Base-by-base conservation (phyloP, 2,888 invertebrate genomes). In the Heliconius hortense region DNA sequence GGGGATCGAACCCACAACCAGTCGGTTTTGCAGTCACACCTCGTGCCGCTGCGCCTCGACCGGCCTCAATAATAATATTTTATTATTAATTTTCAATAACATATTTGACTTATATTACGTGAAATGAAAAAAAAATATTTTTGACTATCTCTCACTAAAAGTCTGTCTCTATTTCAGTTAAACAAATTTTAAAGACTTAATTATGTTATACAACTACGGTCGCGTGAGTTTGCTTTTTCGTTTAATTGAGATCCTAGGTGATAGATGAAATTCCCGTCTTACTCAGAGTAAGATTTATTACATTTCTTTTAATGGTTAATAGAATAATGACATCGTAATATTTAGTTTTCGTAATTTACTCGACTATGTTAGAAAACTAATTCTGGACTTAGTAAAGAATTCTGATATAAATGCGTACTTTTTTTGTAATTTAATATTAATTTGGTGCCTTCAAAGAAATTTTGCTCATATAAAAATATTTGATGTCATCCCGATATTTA, bases 401-500 rank as follows among this genome's bases (percentile, higher is more conserved):
- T 48, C 18, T 48, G 18, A 48, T 35, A 63, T 21, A 31, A 63
- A 35, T 48, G 2, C 28, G 4, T 26, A 67, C 21, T 67, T 67
- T 67, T 39, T 48, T 31, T 56, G 18, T 5, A 2, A 35, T 69
- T 69, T 69, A 13, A 69, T 28, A n/a, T 69, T 69, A 53, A 53
- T 53, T 15, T 35, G 56, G n/a, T 43, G 18, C 8, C 8, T 31
- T 43, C 26, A 76, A 73, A 63, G 73, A 73, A 69, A 68, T 31
- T 63, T 18, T 35, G 63, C 56, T 39, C 31, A 56, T 76, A 73
- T 74, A 56, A 84, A 86, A 86, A 87, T 85, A 86, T 86, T 87
- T 84, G 79, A 85, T 86, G 85, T 85, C 86, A 85, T 56, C n/a
- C 56, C 3, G 84, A 82, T 84, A 87, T 90, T 88, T 83, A 88